Evolutionary conservation across 2,888 invertebrate species (phyloP), one percentile per base, ranked within the genome.

Genomic region (Trileptium ribeirensis): DNA sequence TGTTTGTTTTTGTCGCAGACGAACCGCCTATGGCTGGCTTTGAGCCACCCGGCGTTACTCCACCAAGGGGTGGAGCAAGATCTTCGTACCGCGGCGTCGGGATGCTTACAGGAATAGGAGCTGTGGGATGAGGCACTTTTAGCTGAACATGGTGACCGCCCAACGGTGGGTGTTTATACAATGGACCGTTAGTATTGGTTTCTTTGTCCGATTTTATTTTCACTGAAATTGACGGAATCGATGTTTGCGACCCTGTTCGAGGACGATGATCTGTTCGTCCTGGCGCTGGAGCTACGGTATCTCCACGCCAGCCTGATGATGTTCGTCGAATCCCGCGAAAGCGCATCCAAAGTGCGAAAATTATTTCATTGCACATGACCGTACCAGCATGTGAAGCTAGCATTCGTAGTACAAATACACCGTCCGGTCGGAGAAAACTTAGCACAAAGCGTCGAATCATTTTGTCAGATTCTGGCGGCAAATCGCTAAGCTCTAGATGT

Each of bases 361-460:
- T 77, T 29, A 82, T 29, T 78, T 82, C 82, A 29, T 78, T 82
- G 67, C 81, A 81, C 37, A 81, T 40, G 34, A 82, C 75, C 31
- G 79, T 86, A 51, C 86, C 86, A 31, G 86, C 85, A 81, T 86
- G 86, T 8, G 84, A 82, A 64, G 86, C 84, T 24, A 86, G 84
- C 84, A 86, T 85, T 39, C 85, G 84, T 19, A 86, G 81, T 0
- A 86, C 82, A 78, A 86, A 85, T 1, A 86, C 85, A 0, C 87
- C 88, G 81, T 88, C 88, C 0, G 88, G 86, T 38, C 88, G 84
- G 3, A 88, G 83, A 78, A 86, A 88, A 70, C 86, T 84, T 64
- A 85, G 83, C 3, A 86, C 86, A 78, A 87, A 88, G 38, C 85
- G 79, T 33, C 75, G 79, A 1, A 86, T 37, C 34, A 83, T 83